These are phyloP conservation scores for Protodeltote pygarga DNA, from an alignment of 2,888 invertebrate species.

Conservation along the genomic window DNA sequence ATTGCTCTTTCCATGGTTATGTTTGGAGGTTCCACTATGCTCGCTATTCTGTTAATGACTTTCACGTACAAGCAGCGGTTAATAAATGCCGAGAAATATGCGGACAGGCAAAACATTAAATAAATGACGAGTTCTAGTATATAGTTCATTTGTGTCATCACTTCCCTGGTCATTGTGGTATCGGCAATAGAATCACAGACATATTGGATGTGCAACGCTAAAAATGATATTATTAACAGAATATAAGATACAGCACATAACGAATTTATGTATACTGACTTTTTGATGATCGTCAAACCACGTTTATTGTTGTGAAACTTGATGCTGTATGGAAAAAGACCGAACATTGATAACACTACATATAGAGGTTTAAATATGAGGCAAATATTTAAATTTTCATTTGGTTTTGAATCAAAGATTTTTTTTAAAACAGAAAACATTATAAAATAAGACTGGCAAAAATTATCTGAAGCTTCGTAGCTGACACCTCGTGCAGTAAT, in stretches of 20 bases:
- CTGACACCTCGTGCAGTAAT: constrained; percentile 11
- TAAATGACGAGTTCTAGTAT: constrained; percentile 62
- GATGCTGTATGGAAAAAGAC: constrained; percentile 64
- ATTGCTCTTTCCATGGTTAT: constrained; percentile 49
- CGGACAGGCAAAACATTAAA: constrained; percentile 53
- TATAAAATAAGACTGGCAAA: constrained; percentile 1
- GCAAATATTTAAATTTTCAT: constrained; percentile 32
- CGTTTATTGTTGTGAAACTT: constrained; percentile 49
- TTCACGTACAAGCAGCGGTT: constrained; percentile 64
- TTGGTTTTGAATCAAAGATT: constrained; percentile 25
- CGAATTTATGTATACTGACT: constrained; percentile 68
- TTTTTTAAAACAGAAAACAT: constrained; percentile 47
- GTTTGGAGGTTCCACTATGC: constrained; percentile 53
- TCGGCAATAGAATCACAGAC: constrained; percentile 54
- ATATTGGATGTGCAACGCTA: constrained; percentile 59
- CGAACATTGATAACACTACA: constrained; percentile 52
- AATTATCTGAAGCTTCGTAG: not conserved
- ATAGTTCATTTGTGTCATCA: constrained; percentile 72
- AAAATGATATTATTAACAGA: constrained; percentile 56
- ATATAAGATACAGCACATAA: constrained; percentile 59
- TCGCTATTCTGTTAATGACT: constrained; percentile 63
- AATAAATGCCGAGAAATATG: constrained; percentile 61
- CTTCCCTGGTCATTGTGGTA: constrained; percentile 56
- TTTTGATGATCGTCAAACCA: constrained; percentile 53
- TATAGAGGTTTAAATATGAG: constrained; percentile 61